These are phyloP conservation scores for Oligia strigilis DNA, from an alignment of 2,888 invertebrate genomes.

Conservation along the genomic window DNA sequence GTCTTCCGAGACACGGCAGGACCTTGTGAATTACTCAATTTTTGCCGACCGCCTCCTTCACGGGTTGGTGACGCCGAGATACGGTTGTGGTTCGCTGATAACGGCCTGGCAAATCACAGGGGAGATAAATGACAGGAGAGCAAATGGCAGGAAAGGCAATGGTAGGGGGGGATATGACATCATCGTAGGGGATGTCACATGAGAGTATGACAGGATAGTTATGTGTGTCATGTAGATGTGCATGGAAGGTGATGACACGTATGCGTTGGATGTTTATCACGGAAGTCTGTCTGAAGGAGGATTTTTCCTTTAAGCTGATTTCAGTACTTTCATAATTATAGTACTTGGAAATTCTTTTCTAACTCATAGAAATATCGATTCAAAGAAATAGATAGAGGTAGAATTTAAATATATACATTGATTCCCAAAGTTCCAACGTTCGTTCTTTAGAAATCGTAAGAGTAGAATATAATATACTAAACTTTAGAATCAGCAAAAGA, in stretches of 20 bases:
- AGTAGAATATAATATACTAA: background rate
- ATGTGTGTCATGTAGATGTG: slow-evolving; percentile 32
- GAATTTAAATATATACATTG: background rate
- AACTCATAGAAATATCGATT: background rate
- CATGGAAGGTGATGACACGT: slow-evolving; percentile 25
- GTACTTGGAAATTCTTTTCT: background rate
- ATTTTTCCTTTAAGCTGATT: background rate
- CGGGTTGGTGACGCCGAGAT: slow-evolving; percentile 50
- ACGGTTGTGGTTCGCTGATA: slow-evolving; percentile 60
- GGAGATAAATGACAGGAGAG: slow-evolving; percentile 44
- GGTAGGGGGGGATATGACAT: background rate
- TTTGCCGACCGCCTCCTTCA: slow-evolving; percentile 59
- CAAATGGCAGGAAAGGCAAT: slow-evolving; percentile 22
- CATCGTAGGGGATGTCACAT: too few species aligned
- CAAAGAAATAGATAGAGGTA: background rate
- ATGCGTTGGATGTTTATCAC: slow-evolving; percentile 9
- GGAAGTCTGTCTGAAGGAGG: background rate
- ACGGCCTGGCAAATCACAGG: slow-evolving; percentile 48
- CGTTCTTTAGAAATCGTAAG: background rate
- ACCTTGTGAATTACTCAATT: slow-evolving; percentile 68
- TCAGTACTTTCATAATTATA: background rate
- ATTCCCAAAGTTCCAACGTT: background rate
- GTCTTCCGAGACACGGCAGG: slow-evolving; percentile 64
- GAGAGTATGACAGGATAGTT: slow-evolving; percentile 34
- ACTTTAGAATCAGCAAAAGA: background rate